Conservation (phyloP, 2,113 vertebrate species). For the Ctenodactylus gundi region DNA sequence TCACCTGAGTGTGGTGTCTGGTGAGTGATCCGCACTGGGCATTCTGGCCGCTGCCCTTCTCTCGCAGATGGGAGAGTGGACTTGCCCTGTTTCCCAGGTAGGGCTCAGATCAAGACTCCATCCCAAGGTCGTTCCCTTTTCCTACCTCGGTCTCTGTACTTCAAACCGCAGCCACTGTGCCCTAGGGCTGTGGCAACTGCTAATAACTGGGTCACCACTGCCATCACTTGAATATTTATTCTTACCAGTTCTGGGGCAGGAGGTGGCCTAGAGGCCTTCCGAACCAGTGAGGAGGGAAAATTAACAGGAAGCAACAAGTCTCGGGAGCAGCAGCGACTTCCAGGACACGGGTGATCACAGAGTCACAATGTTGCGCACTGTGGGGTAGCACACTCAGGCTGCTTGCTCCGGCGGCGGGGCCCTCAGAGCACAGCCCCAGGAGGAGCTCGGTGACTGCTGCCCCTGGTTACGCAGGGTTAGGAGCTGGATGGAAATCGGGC, state of each 20-base stretch:
- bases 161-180: constrained; percentile 65
- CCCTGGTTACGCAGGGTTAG: rapidly evolving
- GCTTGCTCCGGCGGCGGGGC: rapidly evolving
- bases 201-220: constrained; percentile 80
- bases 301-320: not conserved
- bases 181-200: constrained; percentile 72
- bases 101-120: constrained; percentile 14
- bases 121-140: constrained; percentile 72
- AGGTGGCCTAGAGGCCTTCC: constrained; percentile 70
- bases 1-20: rapidly evolving
- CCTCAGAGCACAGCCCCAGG: not conserved
- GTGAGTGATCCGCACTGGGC: not conserved
- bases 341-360: rapidly evolving
- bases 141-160: constrained; percentile 43
- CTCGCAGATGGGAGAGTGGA: not conserved
- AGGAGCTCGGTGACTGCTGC: rapidly evolving
- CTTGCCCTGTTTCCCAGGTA: not conserved
- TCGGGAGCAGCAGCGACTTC: not conserved
- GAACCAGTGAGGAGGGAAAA: constrained; percentile 34
- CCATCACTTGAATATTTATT: constrained; percentile 77
- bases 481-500: not conserved
- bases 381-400: not conserved
- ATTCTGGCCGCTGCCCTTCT: rapidly evolving
- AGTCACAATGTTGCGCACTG: not conserved
- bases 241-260: constrained; percentile 62